A percentile compares a stretch with the other conserved stretches of the same genome.
These are phyloP conservation scores for Agrotis exclamationis DNA, from an alignment of 2,888 invertebrate genomes.

Conservation along the genomic window DNA sequence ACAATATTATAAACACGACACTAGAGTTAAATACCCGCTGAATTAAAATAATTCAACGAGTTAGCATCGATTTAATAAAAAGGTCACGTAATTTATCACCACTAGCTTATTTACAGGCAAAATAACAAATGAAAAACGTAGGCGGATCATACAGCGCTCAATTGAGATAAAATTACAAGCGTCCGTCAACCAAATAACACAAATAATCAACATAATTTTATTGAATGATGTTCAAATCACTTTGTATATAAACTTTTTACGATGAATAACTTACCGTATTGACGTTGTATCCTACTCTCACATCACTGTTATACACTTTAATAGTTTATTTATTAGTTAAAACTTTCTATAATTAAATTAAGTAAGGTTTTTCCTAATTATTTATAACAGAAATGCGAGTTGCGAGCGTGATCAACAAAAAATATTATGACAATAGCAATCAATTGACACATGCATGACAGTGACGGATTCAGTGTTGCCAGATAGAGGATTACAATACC, in stretches of 20 bases:
- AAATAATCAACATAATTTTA: slow-evolving; percentile 56
- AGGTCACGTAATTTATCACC: slow-evolving; percentile 43
- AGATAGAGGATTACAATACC: not conserved
- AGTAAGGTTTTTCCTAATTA: slow-evolving; percentile 32
- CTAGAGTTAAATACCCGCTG: not conserved
- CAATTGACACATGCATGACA: slow-evolving; percentile 38
- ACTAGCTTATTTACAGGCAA: slow-evolving; percentile 22
- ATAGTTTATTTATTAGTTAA: slow-evolving; percentile 9
- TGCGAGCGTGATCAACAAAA: slow-evolving; percentile 60
- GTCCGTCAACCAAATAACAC: slow-evolving; percentile 55
- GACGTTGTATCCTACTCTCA: slow-evolving; percentile 31
- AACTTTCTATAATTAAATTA: slow-evolving; percentile 30
- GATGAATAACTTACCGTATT: slow-evolving; percentile 44
- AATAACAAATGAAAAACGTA: slow-evolving; percentile 40
- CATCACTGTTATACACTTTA: slow-evolving; percentile 54
- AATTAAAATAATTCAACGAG: not conserved
- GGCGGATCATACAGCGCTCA: slow-evolving; percentile 45
- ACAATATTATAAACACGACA: not conserved
- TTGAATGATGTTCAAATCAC: slow-evolving; percentile 29
- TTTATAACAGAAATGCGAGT: slow-evolving; percentile 37
- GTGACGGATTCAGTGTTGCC: slow-evolving; percentile 43
- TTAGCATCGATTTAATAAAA: slow-evolving; percentile 2
- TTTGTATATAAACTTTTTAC: slow-evolving; percentile 34
- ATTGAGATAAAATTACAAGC: slow-evolving; percentile 60
- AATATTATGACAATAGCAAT: slow-evolving; percentile 59